These are phyloP conservation scores for Apostichopus japonicus DNA, from an alignment of 35 echinoderm and acorn worm genomes.

Conservation along the genomic window DNA sequence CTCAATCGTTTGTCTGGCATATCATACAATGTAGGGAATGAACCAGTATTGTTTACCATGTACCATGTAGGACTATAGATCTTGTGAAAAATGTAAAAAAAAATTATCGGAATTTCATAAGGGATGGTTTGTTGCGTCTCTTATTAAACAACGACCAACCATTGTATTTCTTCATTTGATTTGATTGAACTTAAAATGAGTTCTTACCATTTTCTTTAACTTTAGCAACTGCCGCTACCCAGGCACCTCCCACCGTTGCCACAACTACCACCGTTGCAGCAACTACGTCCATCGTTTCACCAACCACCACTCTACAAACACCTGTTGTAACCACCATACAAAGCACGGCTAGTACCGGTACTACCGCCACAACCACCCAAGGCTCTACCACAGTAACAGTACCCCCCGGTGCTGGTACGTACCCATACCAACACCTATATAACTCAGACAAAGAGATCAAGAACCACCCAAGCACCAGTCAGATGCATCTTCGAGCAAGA, in stretches of 20 bases:
- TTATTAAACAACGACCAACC: too few relatives aligned
- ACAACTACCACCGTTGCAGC: background rate
- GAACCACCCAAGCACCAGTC: background rate
- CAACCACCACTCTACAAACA: background rate
- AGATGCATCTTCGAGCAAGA: background rate
- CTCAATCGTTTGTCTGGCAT: too few relatives aligned
- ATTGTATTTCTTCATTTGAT: too few relatives aligned
- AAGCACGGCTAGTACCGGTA: background rate
- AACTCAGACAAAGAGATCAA: background rate
- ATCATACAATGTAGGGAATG: too few relatives aligned
- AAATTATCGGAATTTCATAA: too few relatives aligned
- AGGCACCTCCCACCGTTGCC: background rate
- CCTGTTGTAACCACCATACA: conserved; percentile 17
- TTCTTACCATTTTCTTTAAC: too few relatives aligned
- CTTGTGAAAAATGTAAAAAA: too few relatives aligned
- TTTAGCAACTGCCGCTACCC: background rate
- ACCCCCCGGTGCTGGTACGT: background rate
- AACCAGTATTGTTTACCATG: too few relatives aligned
- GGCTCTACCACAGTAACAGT: background rate
- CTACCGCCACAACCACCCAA: background rate
- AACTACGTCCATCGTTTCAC: background rate
- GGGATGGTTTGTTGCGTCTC: too few relatives aligned
- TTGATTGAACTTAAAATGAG: too few relatives aligned
- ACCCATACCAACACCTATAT: background rate
- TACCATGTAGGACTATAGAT: too few relatives aligned